phyloP scores from a whole-genome alignment of 2,888 invertebrate genomes.

The Megaustenia siamemsis region DNA sequence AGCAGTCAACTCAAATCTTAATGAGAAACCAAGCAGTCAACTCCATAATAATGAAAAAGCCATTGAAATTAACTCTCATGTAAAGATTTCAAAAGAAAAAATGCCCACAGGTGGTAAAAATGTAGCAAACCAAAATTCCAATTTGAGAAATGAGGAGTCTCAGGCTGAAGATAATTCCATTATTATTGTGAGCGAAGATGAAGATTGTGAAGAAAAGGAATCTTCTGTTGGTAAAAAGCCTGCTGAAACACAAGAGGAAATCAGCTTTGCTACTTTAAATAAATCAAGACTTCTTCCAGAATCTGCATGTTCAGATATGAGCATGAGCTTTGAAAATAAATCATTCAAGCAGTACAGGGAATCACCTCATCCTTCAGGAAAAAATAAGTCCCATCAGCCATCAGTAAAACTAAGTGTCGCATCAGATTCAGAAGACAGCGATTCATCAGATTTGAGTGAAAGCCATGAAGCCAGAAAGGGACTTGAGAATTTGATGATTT shows the following conservation, averaged over 20 bases:
- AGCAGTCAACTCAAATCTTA: neutral
- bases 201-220: conserved; percentile 16
- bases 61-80: neutral
- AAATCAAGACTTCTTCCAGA: conserved; percentile 18
- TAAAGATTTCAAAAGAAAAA: neutral
- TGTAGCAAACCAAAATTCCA: neutral
- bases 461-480: neutral
- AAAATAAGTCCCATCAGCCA: conserved; percentile 14
- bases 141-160: neutral
- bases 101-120: too few species aligned
- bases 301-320: neutral
- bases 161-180: neutral
- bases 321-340: conserved; percentile 28
- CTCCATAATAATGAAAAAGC: neutral
- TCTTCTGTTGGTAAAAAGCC: neutral
- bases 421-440: conserved; percentile 22
- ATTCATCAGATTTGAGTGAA: conserved; percentile 30
- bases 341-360: conserved; percentile 51
- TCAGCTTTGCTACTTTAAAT: conserved; percentile 46
- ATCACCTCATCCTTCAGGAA: conserved; percentile 13
- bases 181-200: neutral
- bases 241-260: conserved; percentile 15
- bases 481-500: conserved; percentile 31
- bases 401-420: neutral
- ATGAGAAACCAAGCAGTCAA: neutral